phyloP scores from a whole-genome alignment of 2,797 vertebrate species.

The Peromyscus eremicus region DNA sequence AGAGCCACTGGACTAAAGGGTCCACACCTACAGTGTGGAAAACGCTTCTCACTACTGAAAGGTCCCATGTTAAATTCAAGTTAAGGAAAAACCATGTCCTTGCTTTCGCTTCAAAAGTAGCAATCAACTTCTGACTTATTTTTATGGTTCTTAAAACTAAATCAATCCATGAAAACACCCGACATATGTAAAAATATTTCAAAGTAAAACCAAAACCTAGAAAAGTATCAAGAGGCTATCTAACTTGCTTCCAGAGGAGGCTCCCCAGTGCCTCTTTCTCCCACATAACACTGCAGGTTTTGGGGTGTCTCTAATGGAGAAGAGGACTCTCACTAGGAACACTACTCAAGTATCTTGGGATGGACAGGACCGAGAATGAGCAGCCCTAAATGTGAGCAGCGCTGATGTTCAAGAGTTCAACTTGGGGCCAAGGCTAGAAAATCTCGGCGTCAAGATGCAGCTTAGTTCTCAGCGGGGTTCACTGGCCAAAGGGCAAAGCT shows the following conservation, averaged over 20 bases:
- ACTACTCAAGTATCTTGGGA: background rate
- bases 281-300: background rate
- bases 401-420: background rate
- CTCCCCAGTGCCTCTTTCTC: background rate
- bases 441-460: background rate
- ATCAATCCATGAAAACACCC: slow-evolving; percentile 31
- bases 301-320: background rate
- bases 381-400: background rate
- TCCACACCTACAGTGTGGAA: background rate
- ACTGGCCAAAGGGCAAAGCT: background rate
- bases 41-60: background rate
- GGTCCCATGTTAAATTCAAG: slow-evolving; percentile 13
- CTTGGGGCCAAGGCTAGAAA: background rate
- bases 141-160: slow-evolving; percentile 54
- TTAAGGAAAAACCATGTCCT: slow-evolving; percentile 13
- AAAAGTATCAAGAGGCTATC: slow-evolving; percentile 40
- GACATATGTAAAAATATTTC: slow-evolving; percentile 36
- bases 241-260: background rate
- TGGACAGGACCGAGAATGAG: background rate
- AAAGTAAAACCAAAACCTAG: slow-evolving; percentile 39
- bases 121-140: slow-evolving; percentile 39
- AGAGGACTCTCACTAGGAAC: background rate
- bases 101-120: slow-evolving; percentile 45
- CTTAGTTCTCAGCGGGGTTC: background rate
- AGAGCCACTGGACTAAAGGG: background rate